A percentile compares a stretch with the other conserved stretches of the same genome.
Conservation (phyloP, 2,888 invertebrate genomes). For the Chymomyza fuscimana region DNA sequence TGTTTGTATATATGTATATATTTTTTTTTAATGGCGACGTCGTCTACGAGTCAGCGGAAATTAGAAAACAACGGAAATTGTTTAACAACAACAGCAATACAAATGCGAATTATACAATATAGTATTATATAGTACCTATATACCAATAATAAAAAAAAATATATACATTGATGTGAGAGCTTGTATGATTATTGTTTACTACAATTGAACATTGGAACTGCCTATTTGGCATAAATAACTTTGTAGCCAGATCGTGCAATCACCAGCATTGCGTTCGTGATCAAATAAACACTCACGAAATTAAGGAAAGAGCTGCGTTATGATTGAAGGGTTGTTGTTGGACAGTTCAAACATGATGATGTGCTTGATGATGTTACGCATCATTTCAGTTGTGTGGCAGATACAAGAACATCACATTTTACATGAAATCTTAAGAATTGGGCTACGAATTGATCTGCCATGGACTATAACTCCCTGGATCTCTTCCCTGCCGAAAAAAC, state of each 20-base stretch:
- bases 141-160: too few relatives aligned
- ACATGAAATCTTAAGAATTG: too few relatives aligned
- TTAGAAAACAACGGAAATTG: conserved; percentile 70
- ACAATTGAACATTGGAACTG: not conserved
- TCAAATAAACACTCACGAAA: not conserved
- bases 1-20: conserved; percentile 27
- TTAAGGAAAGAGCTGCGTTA: too few relatives aligned
- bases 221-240: not conserved
- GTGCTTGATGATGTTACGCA: too few relatives aligned
- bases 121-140: not conserved
- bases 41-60: conserved; percentile 54
- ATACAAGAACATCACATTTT: too few relatives aligned
- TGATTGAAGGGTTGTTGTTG: too few relatives aligned
- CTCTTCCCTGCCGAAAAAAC: too few relatives aligned
- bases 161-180: not conserved
- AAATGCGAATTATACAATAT: conserved; percentile 1
- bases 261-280: not conserved
- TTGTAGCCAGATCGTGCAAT: conserved; percentile 11
- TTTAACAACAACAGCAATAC: conserved; percentile 47
- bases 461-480: too few relatives aligned
- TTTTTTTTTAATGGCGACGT: conserved; percentile 48
- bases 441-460: too few relatives aligned
- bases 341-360: too few relatives aligned
- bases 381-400: too few relatives aligned
- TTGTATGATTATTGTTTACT: not conserved